phyloP scores from a whole-genome alignment of 2,797 vertebrate genomes.

The Eurystomus glaucurus region DNA sequence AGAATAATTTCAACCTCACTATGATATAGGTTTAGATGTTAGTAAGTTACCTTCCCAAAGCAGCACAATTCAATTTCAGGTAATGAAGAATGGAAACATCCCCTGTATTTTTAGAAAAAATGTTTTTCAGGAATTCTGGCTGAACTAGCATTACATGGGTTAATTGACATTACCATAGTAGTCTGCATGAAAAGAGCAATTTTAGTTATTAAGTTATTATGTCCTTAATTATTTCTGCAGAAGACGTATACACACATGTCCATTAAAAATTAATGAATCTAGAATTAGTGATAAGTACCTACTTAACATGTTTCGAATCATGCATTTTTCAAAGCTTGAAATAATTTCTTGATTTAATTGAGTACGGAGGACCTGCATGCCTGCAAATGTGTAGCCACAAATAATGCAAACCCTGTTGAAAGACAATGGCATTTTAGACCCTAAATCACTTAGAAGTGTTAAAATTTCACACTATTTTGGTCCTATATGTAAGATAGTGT shows the following conservation, averaged over 20 bases:
- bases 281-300: conserved; percentile 14
- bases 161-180: not conserved
- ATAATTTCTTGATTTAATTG: not conserved
- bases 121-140: conserved; percentile 43
- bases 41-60: conserved; percentile 10
- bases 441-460: not conserved
- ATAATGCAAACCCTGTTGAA: not conserved
- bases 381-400: not conserved
- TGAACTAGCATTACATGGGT: not conserved
- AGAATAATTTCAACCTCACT: not conserved
- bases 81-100: not conserved
- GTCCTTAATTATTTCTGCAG: conserved; percentile 32
- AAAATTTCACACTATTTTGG: not conserved
- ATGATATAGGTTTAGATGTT: not conserved
- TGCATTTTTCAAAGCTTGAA: not conserved
- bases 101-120: not conserved
- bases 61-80: conserved; percentile 43
- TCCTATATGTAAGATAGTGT: not conserved
- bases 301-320: not conserved
- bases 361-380: not conserved
- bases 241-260: not conserved
- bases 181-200: not conserved
- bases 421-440: not conserved
- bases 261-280: conserved; percentile 21
- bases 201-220: not conserved